These are phyloP conservation scores for Myopa tessellatipennis DNA, from an alignment of 2,888 invertebrate genomes.

Conservation along the genomic window DNA sequence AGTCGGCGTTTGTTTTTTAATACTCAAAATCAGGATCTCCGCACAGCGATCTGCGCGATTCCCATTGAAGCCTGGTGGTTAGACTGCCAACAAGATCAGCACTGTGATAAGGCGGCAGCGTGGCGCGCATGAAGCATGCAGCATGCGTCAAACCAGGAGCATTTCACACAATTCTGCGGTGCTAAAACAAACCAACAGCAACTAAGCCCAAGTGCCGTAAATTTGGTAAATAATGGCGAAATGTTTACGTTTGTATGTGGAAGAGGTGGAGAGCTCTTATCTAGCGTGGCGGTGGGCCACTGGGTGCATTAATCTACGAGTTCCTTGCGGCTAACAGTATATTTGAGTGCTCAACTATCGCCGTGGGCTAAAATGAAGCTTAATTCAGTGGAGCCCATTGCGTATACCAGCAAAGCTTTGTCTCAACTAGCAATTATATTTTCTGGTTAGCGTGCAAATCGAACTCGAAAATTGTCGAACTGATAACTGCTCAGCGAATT, in stretches of 20 bases:
- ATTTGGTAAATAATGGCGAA: conserved; percentile 37
- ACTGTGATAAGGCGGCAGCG: conserved; percentile 28
- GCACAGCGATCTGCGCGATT: not conserved
- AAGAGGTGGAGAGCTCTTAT: conserved; percentile 32
- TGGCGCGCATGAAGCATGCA: conserved; percentile 11
- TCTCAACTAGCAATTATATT: conserved; percentile 18
- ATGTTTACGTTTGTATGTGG: conserved; percentile 3
- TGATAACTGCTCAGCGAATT: conserved; percentile 12
- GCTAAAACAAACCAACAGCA: not conserved
- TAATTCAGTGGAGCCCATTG: not conserved
- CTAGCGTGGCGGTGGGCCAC: conserved; percentile 40
- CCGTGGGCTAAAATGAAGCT: not conserved
- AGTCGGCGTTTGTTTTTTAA: conserved; percentile 4
- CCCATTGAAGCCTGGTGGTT: conserved; percentile 21
- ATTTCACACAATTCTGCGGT: conserved; percentile 15
- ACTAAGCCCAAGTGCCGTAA: conserved; percentile 29
- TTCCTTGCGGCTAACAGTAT: conserved; percentile 14
- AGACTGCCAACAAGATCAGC: conserved; percentile 32
- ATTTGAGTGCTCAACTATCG: conserved; percentile 8
- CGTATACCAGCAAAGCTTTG: not conserved
- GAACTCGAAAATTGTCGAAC: not conserved
- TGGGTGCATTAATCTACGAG: conserved; percentile 32
- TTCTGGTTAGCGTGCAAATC: conserved; percentile 6
- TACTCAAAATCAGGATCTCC: conserved; percentile 1
- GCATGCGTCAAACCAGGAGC: conserved; percentile 27